phyloP scores from a whole-genome alignment of 2,113 vertebrate genomes.

The Bubo blakistoni region DNA sequence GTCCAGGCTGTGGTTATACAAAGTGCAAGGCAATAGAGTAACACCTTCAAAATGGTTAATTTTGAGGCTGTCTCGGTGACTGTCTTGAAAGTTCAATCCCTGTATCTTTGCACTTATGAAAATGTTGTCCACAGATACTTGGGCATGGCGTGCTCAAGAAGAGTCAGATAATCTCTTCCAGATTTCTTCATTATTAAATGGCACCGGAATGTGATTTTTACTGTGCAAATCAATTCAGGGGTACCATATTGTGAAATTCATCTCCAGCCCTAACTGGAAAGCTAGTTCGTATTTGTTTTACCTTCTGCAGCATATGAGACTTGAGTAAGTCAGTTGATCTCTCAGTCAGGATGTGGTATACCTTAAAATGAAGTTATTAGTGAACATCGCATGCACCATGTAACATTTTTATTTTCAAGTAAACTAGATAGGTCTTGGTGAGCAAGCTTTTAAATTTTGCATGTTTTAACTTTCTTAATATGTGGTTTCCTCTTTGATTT shows the following conservation, averaged over 20 bases:
- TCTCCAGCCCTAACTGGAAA: neutral
- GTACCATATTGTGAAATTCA: neutral
- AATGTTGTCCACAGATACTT: neutral
- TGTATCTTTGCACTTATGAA: neutral
- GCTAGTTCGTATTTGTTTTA: neutral
- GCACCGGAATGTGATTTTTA: neutral
- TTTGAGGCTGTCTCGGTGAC: neutral
- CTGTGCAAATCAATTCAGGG: neutral
- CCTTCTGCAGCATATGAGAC: neutral
- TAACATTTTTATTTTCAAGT: neutral
- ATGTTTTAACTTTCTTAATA: neutral
- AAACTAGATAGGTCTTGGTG: neutral
- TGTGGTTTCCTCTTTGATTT: neutral
- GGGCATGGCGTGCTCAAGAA: neutral
- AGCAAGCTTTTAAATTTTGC: neutral
- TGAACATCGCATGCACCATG: fast-evolving
- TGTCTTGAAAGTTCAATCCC: neutral
- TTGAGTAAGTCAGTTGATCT: neutral
- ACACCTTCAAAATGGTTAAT: neutral
- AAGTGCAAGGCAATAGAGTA: neutral
- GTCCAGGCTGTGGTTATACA: neutral
- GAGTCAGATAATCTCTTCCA: neutral
- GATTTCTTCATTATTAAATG: neutral
- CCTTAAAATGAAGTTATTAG: neutral
- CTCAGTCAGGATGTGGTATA: neutral